Evolutionary conservation across 92 coral and sea anemone species (phyloP).

Genomic region (Porites lobata): DNA sequence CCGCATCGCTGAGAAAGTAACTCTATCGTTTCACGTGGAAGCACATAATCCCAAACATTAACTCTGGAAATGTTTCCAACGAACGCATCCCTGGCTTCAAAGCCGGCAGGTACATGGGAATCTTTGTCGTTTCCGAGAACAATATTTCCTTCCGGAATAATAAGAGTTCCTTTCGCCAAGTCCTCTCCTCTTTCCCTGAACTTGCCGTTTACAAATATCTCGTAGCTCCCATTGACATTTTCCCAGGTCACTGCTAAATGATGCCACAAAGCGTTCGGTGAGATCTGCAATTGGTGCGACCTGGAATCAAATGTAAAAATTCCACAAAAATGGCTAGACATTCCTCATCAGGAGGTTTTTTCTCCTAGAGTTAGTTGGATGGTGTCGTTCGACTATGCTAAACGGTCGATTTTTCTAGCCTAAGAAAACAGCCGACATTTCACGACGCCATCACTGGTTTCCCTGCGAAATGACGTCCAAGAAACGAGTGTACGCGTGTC

Average conservation of each 20-base stretch:
- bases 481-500: too few relatives aligned
- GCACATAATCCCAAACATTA: conserved; percentile 74
- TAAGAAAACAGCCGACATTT: too few relatives aligned
- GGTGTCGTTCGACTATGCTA: too few relatives aligned
- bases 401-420: too few relatives aligned
- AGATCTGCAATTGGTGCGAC: conserved; percentile 3
- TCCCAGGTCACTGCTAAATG: conserved; percentile 72
- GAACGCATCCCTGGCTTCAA: conserved; percentile 49
- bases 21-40: conserved; percentile 42
- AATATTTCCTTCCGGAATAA: conserved; percentile 50
- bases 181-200: neutral
- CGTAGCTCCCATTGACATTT: conserved; percentile 36
- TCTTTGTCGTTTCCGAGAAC: conserved; percentile 74
- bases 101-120: conserved; percentile 23
- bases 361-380: too few relatives aligned
- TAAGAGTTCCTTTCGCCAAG: neutral
- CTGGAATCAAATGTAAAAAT: neutral
- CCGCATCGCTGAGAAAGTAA: conserved; percentile 66
- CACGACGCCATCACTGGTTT: too few relatives aligned
- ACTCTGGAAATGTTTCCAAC: conserved; percentile 71
- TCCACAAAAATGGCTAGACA: too few relatives aligned
- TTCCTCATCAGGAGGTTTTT: too few relatives aligned
- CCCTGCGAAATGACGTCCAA: too few relatives aligned
- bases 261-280: conserved; percentile 75
- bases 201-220: conserved; percentile 68